Base-by-base conservation (phyloP, 2,888 invertebrate species). In the Serrognathus titanus region DNA sequence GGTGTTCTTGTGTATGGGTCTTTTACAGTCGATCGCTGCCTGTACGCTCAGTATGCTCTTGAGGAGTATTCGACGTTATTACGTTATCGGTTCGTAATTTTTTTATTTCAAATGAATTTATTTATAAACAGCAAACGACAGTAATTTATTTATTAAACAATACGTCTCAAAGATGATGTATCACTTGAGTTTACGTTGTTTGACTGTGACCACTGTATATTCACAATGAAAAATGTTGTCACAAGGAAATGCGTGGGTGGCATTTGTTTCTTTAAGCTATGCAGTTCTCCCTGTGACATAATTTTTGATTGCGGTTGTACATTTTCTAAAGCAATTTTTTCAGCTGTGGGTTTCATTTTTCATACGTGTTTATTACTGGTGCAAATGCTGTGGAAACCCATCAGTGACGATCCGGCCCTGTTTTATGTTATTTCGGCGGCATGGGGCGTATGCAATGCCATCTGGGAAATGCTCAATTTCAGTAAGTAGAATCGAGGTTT, bases 371-470 rank as follows among this genome's bases (percentile, higher is more conserved):
- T 92, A 6, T 78, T 92, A 62, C 80, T 92, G 68, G 91, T 90
- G 1, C 76, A 91, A 64, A 81, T 90, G 59, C 80, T 89, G 35
- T 92, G 92, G 92, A 85, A 89, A 61, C 92, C 92, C 0, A 88
- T 89, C 0, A 84, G 85, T 57, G 90, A 91, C 52, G 92, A 92
- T 68, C 84, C 90, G 11, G 92, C 91, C 1, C 79, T 92, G 51
- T 90, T 92, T 58, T 90, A 90, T 63, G 89, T 92, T 16, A 89
- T 92, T 50, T 89, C 90, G 2, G 90, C 92, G 0, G 89, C 90
- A 0, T 92, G 92, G 92, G 92, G 91, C 11, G 91, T 92, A 2
- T 92, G 92, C 75, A 90, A 91, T 53, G 89, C 90, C 13, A 86
- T 92, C 63, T 92, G 92, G 92, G 91, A 92, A 70, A 89, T 90